Percentiles rank a stretch among this genome's conserved stretches.
Conservation (phyloP, 2,113 vertebrate genomes). For the Merops nubicus region DNA sequence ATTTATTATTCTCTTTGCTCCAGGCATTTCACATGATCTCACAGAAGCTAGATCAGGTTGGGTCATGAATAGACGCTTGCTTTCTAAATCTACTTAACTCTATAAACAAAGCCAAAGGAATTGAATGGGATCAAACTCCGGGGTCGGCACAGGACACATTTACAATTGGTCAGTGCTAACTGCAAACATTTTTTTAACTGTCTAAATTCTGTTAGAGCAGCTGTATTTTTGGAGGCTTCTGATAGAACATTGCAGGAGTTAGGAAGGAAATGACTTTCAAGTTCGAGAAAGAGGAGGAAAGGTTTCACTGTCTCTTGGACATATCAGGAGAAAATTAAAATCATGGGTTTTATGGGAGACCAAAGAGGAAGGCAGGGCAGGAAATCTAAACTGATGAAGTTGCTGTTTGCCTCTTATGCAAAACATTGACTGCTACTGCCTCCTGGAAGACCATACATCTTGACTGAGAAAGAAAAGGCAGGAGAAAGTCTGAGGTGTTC, state of each 20-base stretch:
- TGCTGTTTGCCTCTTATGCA: neutral
- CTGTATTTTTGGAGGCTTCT: neutral
- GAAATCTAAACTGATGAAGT: neutral
- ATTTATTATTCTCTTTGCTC: slow-evolving; percentile 47
- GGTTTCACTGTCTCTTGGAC: neutral
- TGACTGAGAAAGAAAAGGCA: neutral
- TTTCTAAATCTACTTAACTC: slow-evolving; percentile 68
- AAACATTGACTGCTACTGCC: neutral
- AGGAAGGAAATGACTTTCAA: neutral
- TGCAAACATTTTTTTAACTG: slow-evolving; percentile 18
- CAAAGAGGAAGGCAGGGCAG: neutral
- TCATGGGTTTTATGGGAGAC: neutral
- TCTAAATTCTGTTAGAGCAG: neutral
- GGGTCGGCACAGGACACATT: slow-evolving; percentile 51
- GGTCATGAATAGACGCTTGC: slow-evolving; percentile 57
- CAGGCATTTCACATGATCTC: slow-evolving; percentile 58
- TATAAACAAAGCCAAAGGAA: slow-evolving; percentile 56
- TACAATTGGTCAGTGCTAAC: slow-evolving; percentile 13
- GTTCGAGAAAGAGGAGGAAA: neutral
- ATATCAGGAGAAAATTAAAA: neutral
- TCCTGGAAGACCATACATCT: neutral
- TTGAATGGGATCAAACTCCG: slow-evolving; percentile 35
- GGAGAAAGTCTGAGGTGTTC: neutral
- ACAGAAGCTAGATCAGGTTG: slow-evolving; percentile 52
- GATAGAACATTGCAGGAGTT: neutral